These are phyloP conservation scores for Phalanger gymnotis DNA, from an alignment of 2,797 vertebrate genomes.

Conservation along the genomic window DNA sequence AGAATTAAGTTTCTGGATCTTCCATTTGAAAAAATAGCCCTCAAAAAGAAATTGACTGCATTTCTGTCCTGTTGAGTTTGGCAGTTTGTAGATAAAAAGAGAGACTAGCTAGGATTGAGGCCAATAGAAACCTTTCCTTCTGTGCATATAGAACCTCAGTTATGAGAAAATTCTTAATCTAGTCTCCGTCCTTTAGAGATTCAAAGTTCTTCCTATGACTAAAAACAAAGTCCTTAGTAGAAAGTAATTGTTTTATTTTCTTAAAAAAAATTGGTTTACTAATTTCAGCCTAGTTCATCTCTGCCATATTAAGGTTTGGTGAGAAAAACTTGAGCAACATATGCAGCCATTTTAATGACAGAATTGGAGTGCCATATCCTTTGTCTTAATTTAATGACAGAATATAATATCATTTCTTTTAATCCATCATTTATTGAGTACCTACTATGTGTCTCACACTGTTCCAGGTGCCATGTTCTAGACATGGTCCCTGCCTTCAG, in stretches of 20 bases:
- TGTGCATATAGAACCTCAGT: slow-evolving; percentile 26
- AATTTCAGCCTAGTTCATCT: not conserved
- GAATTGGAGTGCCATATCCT: not conserved
- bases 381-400: not conserved
- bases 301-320: not conserved
- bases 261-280: not conserved
- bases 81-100: slow-evolving; percentile 45
- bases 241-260: not conserved
- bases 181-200: not conserved
- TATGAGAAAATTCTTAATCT: slow-evolving; percentile 48
- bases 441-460: not conserved
- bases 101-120: slow-evolving; percentile 46
- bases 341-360: not conserved
- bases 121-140: slow-evolving; percentile 54
- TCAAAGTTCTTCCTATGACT: slow-evolving; percentile 26
- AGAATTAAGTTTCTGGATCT: slow-evolving; percentile 55
- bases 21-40: slow-evolving; percentile 68
- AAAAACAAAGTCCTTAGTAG: slow-evolving; percentile 36
- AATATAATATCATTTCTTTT: not conserved
- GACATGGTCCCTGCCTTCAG: not conserved
- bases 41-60: slow-evolving; percentile 65
- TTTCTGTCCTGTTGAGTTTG: slow-evolving; percentile 66
- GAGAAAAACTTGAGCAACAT: not conserved
- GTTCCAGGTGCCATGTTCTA: not conserved
- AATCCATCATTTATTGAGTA: not conserved